phyloP scores from a whole-genome alignment of 2,888 invertebrate genomes.

The Nesidiocoris tenuis region DNA sequence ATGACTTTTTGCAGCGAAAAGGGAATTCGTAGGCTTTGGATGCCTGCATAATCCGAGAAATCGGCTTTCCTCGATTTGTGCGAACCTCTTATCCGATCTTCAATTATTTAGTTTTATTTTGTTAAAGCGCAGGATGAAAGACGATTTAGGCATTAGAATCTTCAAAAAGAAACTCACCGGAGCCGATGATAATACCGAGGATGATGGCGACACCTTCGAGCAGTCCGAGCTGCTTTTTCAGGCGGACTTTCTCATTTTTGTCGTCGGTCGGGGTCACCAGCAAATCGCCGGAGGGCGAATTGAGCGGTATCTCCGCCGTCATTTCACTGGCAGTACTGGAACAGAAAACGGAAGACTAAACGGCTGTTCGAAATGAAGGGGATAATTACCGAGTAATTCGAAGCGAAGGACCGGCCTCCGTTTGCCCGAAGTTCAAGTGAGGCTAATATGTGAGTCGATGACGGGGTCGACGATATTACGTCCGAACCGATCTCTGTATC shows the following conservation, averaged over 20 bases:
- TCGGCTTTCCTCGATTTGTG: too few relatives aligned
- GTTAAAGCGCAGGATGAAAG: too few relatives aligned
- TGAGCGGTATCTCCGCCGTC: slow-evolving; percentile 35
- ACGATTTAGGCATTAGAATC: too few relatives aligned
- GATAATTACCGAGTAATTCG: not conserved
- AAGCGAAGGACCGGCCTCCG: not conserved
- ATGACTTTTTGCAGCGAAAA: too few relatives aligned
- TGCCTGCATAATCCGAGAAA: too few relatives aligned
- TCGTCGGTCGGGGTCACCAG: slow-evolving; percentile 48
- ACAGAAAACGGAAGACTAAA: not conserved
- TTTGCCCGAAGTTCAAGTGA: not conserved
- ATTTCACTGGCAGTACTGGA: not conserved
- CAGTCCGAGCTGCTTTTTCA: slow-evolving; percentile 86
- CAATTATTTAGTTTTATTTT: too few relatives aligned
- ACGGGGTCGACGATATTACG: not conserved
- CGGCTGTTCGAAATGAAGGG: not conserved
- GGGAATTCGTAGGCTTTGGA: too few relatives aligned
- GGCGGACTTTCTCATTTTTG: slow-evolving; percentile 63
- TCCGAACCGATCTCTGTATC: not conserved
- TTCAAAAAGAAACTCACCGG: too few relatives aligned
- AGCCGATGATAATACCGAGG: slow-evolving; percentile 91
- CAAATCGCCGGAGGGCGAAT: slow-evolving; percentile 47
- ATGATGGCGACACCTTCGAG: slow-evolving; percentile 92
- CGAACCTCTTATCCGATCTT: too few relatives aligned
- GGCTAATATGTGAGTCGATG: not conserved